Evolutionary conservation across 2,888 invertebrate genomes (phyloP).

Genomic region (Matsumyia berberina): DNA sequence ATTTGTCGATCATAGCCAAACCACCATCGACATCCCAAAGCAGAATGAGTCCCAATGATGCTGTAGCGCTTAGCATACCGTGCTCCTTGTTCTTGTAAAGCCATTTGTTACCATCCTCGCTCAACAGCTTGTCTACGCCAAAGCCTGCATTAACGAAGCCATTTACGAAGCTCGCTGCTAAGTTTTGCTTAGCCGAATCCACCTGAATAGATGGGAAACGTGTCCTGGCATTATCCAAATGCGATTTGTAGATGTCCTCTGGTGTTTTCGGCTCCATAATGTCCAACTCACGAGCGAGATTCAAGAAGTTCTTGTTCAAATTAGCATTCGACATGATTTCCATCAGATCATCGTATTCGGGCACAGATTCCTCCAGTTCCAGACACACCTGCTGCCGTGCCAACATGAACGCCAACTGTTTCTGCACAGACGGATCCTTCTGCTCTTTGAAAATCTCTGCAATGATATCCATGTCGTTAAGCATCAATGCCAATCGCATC

Average conservation of each 20-base stretch:
- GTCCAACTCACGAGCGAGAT: constrained; percentile 97
- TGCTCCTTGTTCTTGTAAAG: constrained; percentile 99
- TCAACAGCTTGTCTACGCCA: constrained; percentile 96
- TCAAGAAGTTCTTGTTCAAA: constrained; percentile 96
- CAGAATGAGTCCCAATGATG: constrained; percentile 96
- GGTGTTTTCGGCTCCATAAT: constrained; percentile 99
- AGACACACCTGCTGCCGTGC: constrained; percentile 97
- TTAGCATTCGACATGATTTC: constrained; percentile 98
- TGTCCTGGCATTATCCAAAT: constrained; percentile 94
- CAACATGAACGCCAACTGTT: constrained; percentile 98
- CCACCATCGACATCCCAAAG: constrained; percentile 99
- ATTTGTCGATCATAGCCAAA: constrained; percentile 98
- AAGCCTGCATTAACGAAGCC: constrained; percentile 99
- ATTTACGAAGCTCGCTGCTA: constrained; percentile 99
- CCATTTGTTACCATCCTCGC: constrained; percentile 93
- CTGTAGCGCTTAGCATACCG: constrained; percentile 98
- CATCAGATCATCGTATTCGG: constrained; percentile 90
- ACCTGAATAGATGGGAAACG: constrained; percentile 91
- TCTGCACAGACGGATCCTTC: constrained; percentile 92
- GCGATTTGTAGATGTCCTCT: constrained; percentile 99
- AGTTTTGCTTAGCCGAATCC: constrained; percentile 97
- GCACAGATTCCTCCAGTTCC: constrained; percentile 88
- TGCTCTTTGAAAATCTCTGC: constrained; percentile 93
- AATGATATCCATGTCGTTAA: constrained; percentile 92
- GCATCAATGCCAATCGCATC: constrained; percentile 94